Evolutionary conservation across 2,797 vertebrate genomes (phyloP), one percentile per base, ranked within the genome.

Genomic region (Discoglossus pictus): DNA sequence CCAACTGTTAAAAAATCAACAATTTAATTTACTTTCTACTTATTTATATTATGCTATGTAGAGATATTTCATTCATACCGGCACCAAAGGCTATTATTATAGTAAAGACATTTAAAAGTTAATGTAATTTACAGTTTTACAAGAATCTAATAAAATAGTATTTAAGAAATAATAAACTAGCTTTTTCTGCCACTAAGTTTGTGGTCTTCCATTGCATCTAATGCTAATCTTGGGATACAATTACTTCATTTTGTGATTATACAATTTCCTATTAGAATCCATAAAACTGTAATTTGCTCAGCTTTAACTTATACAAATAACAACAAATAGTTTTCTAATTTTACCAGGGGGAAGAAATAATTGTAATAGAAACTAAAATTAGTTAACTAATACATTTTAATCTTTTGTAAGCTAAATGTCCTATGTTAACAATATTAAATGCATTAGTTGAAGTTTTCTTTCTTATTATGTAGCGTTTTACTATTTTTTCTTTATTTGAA

Each of bases 91-190:
- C 16, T 23, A 64, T 44, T 64, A 44, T 18, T 20, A 7, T 20
- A 23, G 17, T 24, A 15, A 34, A 34, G 11, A n/a, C 24, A 42
- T 31, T 66, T 23, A 66, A 23, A 40, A 39, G 53, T 50, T 47
- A 58, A 67, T 42, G n/a, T 9, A 42, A 67, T 13, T 23, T 42
- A 39, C 54, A 67, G 44, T 60, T 27, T 18, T 27, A 44, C 23
- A 35, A 50, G 20, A 51, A 59, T 17, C 7, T 23, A 61, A 52
- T 61, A 61, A 68, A 60, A 47, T 44, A 20, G 25, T 52, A 61
- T 68, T 61, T 68, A 68, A 52, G 27, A 51, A 61, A 46, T 68
- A 68, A 68, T 60, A 36, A 52, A 16, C 46, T 52, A n/a, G n/a
- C 54, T 25, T 68, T 60, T 68, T 44, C 23, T 39, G 40, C 42